Percentiles rank a stretch among this genome's conserved stretches.
Evolutionary conservation across 2,888 invertebrate species (phyloP).

Genomic region (Eucera pruinosa): DNA sequence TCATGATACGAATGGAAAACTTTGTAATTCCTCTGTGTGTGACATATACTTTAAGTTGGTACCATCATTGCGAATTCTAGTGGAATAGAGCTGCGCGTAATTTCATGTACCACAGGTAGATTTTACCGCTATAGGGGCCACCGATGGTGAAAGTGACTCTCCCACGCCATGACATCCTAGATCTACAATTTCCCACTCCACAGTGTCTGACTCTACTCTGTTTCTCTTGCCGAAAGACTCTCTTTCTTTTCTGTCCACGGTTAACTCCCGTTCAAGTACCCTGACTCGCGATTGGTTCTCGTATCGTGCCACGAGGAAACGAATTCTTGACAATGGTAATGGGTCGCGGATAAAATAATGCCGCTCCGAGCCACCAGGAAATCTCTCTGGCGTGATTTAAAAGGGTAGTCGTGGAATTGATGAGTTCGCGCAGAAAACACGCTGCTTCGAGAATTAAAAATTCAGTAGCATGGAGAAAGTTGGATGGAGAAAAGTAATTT

Average conservation of each 20-base stretch:
- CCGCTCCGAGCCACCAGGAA: conserved; percentile 33
- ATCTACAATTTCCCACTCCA: conserved; percentile 62
- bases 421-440: background rate
- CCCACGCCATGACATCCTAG: conserved; percentile 82
- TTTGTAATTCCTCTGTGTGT: background rate
- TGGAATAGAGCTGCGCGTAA: conserved; percentile 55
- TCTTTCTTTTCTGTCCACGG: conserved; percentile 24
- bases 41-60: conserved; percentile 27
- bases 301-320: conserved; percentile 47
- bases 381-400: conserved; percentile 24
- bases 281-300: conserved; percentile 38
- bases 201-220: conserved; percentile 22
- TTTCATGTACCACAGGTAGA: conserved; percentile 59
- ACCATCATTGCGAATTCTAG: conserved; percentile 42
- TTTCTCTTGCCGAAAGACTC: conserved; percentile 42
- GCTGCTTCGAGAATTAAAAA: background rate
- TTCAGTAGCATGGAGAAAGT: conserved; percentile 21
- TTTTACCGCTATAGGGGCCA: conserved; percentile 69
- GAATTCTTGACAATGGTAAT: conserved; percentile 60
- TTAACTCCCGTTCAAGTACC: conserved; percentile 30
- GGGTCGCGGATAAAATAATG: conserved; percentile 44
- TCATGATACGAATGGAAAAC: too few relatives aligned
- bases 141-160: conserved; percentile 82
- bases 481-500: background rate
- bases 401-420: conserved; percentile 18